Evolutionary conservation across 1,140 invertebrate genomes (phyloP).

Genomic region (Orius laevigatus): DNA sequence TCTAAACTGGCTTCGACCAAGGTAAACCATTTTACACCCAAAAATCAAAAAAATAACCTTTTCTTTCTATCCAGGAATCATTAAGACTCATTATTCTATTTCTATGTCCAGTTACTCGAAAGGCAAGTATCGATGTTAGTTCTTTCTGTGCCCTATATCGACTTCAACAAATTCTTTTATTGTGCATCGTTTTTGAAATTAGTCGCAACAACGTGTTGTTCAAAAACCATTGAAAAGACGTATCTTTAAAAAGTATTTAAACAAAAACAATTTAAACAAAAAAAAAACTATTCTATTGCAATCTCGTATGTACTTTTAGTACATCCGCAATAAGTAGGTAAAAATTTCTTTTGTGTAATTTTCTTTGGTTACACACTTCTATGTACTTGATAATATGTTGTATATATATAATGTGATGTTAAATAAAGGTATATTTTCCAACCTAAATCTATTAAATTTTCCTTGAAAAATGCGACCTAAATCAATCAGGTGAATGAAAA

Average conservation of each 20-base stretch:
- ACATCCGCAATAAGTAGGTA: constrained; percentile 1
- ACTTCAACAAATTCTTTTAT: too few relatives aligned
- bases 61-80: constrained; percentile 2
- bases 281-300: too few relatives aligned
- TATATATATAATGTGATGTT: constrained; percentile 6
- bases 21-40: background rate
- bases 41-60: background rate
- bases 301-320: background rate
- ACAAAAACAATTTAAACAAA: too few relatives aligned
- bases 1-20: constrained; percentile 34
- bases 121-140: constrained; percentile 4
- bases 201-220: too few relatives aligned
- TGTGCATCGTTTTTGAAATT: too few relatives aligned
- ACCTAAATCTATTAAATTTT: background rate
- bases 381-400: constrained; percentile 6
- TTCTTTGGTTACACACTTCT: constrained; percentile 4
- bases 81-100: constrained; percentile 6
- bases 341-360: constrained; percentile 4
- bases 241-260: too few relatives aligned
- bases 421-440: constrained; percentile 9
- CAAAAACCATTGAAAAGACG: too few relatives aligned
- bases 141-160: constrained; percentile 5
- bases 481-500: too few relatives aligned
- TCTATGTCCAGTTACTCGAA: constrained; percentile 6
- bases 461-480: too few relatives aligned